phyloP scores from a whole-genome alignment of 2,888 invertebrate species.

The Ryuthela nishihirai region DNA sequence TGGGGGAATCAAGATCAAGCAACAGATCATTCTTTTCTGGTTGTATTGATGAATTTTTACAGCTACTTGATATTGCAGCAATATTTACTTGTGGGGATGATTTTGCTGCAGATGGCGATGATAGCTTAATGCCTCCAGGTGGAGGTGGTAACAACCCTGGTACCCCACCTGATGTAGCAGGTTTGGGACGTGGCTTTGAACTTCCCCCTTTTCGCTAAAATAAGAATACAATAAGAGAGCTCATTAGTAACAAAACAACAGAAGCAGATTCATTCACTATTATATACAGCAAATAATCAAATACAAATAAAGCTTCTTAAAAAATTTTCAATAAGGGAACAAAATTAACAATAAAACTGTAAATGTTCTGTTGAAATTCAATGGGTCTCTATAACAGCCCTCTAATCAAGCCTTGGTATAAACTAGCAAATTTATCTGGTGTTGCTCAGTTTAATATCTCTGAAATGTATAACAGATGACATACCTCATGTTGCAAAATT shows the following conservation, averaged over 20 bases:
- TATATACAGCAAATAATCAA: background rate
- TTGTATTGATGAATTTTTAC: background rate
- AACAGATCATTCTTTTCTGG: conserved; percentile 14
- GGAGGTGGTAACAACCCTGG: conserved; percentile 66
- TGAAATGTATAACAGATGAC: too few species aligned
- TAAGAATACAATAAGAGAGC: conserved; percentile 3
- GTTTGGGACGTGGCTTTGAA: conserved; percentile 62
- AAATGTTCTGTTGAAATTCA: too few species aligned
- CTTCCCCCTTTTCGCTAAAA: conserved; percentile 49
- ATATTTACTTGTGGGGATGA: conserved; percentile 47
- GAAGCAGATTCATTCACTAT: background rate
- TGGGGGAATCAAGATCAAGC: conserved; percentile 20
- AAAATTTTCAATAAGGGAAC: too few species aligned
- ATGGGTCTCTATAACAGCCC: too few species aligned
- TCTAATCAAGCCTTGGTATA: too few species aligned
- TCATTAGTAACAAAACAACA: background rate
- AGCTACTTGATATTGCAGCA: background rate
- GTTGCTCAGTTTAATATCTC: too few species aligned
- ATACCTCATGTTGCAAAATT: too few species aligned
- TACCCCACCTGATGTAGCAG: conserved; percentile 57
- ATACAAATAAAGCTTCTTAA: background rate
- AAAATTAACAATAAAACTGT: too few species aligned
- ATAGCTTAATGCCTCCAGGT: conserved; percentile 73
- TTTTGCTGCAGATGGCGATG: conserved; percentile 76
- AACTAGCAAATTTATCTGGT: too few species aligned